Conservation (phyloP, 2,113 vertebrate genomes). For the Balaeniceps rex region DNA sequence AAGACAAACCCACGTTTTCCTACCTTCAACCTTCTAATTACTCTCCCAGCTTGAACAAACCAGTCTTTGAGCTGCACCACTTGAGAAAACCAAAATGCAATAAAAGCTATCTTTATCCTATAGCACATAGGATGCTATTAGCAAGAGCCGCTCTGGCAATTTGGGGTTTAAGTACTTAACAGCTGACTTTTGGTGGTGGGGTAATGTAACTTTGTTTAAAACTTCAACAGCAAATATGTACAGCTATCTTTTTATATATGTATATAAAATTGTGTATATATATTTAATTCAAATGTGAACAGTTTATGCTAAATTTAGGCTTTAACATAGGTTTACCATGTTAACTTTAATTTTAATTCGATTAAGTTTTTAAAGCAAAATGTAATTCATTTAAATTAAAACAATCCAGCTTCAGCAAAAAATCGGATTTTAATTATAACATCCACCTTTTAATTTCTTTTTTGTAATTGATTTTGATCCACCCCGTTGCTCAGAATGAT, state of each 20-base stretch:
- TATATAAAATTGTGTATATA: neutral
- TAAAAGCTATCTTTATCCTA: neutral
- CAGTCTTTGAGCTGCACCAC: neutral
- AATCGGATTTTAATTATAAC: neutral
- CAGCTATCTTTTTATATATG: neutral
- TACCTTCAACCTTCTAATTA: neutral
- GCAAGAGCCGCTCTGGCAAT: neutral
- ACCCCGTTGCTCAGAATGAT: neutral
- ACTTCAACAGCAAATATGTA: neutral
- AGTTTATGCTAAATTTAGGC: neutral
- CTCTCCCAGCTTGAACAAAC: neutral
- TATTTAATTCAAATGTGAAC: neutral
- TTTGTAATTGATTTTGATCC: neutral
- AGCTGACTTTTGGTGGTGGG: neutral
- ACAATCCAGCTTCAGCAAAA: neutral
- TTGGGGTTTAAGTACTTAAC: neutral
- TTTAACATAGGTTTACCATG: neutral
- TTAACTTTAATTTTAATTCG: constrained; percentile 2
- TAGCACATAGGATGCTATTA: neutral
- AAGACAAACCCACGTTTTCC: neutral
- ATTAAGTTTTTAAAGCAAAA: constrained; percentile 14
- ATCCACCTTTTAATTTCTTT: neutral
- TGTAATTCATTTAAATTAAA: neutral
- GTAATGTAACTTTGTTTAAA: neutral
- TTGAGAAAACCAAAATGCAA: neutral